Base-by-base conservation (phyloP, 1,140 invertebrate species). In the Diabrotica undecimpunctata region DNA sequence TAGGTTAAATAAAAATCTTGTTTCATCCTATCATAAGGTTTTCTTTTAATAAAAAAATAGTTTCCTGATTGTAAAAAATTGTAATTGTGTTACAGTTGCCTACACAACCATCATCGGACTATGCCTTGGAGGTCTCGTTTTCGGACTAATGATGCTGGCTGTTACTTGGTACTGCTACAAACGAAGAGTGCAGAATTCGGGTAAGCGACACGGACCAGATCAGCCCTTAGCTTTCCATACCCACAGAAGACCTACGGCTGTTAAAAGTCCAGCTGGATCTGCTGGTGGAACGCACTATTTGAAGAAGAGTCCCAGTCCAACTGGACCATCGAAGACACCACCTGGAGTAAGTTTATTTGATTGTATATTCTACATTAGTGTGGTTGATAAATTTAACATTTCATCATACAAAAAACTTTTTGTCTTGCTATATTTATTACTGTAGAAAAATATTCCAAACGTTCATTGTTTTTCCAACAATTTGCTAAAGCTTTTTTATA, bases 301-400 rank as follows among this genome's bases (percentile, higher is more conserved):
- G 72, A 93, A 93, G 79, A 95, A 95, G 79, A 92, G 89, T 52
- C 92, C 93, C 0, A 93, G 91, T 68, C 93, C 92, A 0, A 93
- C 91, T 0, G 90, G 84, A 52, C 82, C 82, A 14, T 83, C 69
- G 13, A 74, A 75, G 66, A 77, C 68, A 54, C 83, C 81, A 51
- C 84, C 80, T 7, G 81, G 82, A 25, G 77, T 77, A 76, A 72
- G 72, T 71, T 25, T 1, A 25, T 2, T 4, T 25, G 1, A 25
- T 25, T 25, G 25, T 25, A 25, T 4, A 25, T 25, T 35, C 46
- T 7, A 50, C n/a, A n/a, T n/a, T 8, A 50, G 46, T 8, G 7
- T n/a, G 46, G 46, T 50, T 50, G n/a, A 50, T 50, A 50, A 10
- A 50, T 10, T 12, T 10, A 50, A 50, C 9, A 50, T 50, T 50